Percentiles rank a stretch among this genome's conserved stretches.
Conservation (phyloP, 1,140 invertebrate genomes). For the Drosophila santomea region DNA sequence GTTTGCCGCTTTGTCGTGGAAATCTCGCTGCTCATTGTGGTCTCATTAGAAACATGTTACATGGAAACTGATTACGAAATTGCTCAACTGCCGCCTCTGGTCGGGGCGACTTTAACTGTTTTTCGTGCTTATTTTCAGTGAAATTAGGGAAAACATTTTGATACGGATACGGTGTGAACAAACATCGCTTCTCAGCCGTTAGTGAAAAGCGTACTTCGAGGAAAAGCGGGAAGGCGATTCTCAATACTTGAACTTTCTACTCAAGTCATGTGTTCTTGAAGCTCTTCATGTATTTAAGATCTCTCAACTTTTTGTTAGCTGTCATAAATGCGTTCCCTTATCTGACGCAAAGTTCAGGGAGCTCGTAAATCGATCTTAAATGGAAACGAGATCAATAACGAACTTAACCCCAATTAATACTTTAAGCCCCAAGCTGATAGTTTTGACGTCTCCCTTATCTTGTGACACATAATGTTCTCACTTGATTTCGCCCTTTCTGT, state of each 20-base stretch:
- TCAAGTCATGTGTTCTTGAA: background rate
- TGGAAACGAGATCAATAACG: background rate
- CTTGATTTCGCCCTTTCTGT: background rate
- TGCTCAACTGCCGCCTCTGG: constrained; percentile 17
- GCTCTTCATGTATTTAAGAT: background rate
- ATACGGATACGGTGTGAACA: constrained; percentile 17
- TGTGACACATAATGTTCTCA: constrained; percentile 1
- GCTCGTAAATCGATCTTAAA: constrained; percentile 16
- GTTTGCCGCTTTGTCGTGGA: constrained; percentile 49
- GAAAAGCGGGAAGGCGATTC: background rate
- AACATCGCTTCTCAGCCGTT: background rate
- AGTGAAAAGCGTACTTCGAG: background rate
- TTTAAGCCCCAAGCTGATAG: background rate
- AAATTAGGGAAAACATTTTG: constrained; percentile 37
- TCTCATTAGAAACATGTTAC: constrained; percentile 80
- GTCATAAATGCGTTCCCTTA: background rate
- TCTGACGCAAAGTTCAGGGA: background rate
- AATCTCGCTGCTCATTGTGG: constrained; percentile 43
- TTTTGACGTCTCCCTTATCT: constrained; percentile 14
- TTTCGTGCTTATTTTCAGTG: constrained; percentile 66
- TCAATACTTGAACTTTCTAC: constrained; percentile 7
- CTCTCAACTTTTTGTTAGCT: background rate
- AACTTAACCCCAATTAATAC: constrained; percentile 36
- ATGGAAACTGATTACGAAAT: constrained; percentile 76
- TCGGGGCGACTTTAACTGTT: constrained; percentile 61